Base-by-base conservation (phyloP, 2,888 invertebrate species). In the Lithophane leautieri region DNA sequence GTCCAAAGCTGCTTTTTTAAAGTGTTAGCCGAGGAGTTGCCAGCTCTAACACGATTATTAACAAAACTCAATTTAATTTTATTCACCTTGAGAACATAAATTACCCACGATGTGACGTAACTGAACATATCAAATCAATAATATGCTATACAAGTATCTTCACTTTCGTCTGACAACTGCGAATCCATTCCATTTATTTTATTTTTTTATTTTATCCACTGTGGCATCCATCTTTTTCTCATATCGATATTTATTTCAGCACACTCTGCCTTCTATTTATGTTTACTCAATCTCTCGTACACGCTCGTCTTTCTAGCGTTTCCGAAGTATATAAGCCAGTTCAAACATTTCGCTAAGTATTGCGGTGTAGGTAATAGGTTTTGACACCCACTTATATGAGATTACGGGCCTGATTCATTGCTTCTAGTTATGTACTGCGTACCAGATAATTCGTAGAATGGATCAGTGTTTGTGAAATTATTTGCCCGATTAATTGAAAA, bases 191-290 rank as follows among this genome's bases (percentile, higher is more conserved):
- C 25, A 25, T 73, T 78, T 62, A 73, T 50, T 78, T 58, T 67
- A 56, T 19, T 62, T 79, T 79, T 67, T 73, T 73, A 79, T 79
- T 78, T n/a, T 79, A 44, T 74, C 67, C 62, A 56, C 50, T 63
- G 80, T 28, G 80, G 50, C 67, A 56, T 66, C 25, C n/a, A 73
- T 73, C 50, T 67, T 78, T 79, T 67, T 34, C 79, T 62, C 50
- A 63, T 78, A 79, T 78, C 67, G 61, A 67, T 78, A 67, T 78
- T 44, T 79, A 73, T 78, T 67, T 73, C 44, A 56, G 61, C 9
- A 62, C 61, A 79, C 54, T 63, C 56, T 50, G 65, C 14, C 28
- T 54, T 61, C 11, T 78, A 62, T 79, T 78, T 67, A 28, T 73
- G 14, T 78, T 78, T 73, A 73, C 79, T 62, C 6, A 50, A 42